phyloP scores from a whole-genome alignment of 1,140 invertebrate genomes.

The Listronotus oregonensis region DNA sequence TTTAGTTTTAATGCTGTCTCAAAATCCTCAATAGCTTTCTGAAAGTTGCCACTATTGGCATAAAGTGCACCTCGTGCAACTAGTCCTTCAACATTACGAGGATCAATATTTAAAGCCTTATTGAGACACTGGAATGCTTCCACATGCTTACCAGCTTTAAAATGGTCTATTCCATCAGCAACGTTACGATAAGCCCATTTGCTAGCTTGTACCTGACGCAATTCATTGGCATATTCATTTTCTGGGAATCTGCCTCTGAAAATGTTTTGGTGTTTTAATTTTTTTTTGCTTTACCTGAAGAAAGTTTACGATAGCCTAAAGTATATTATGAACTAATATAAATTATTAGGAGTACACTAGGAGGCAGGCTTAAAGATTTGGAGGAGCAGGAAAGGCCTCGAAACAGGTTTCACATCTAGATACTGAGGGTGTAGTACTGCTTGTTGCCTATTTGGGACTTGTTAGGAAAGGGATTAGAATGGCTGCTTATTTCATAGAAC shows the following conservation, averaged over 20 bases:
- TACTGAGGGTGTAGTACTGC: too few species aligned
- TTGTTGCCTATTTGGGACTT: too few species aligned
- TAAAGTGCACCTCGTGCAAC: slow-evolving; percentile 92
- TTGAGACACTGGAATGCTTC: slow-evolving; percentile 96
- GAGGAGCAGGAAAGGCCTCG: too few species aligned
- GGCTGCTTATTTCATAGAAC: too few species aligned
- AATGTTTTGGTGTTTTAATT: slow-evolving; percentile 23
- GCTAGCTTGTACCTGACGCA: slow-evolving; percentile 85
- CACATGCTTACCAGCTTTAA: slow-evolving; percentile 86
- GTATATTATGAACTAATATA: too few species aligned
- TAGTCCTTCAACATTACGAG: slow-evolving; percentile 90
- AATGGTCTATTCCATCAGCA: slow-evolving; percentile 90
- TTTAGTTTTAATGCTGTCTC: slow-evolving; percentile 87
- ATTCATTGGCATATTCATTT: slow-evolving; percentile 79
- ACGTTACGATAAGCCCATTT: slow-evolving; percentile 93
- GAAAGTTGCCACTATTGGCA: slow-evolving; percentile 91
- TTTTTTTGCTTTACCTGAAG: not conserved
- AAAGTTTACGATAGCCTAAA: too few species aligned
- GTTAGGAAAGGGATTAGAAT: too few species aligned
- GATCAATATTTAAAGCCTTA: slow-evolving; percentile 90
- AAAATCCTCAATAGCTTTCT: slow-evolving; percentile 93
- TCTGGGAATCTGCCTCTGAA: slow-evolving; percentile 75
- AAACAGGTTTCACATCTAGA: too few species aligned
- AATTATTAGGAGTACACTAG: too few species aligned
- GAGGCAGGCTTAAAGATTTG: too few species aligned